Conservation (phyloP, 2,888 invertebrate species). For the Parnassius orleans region DNA sequence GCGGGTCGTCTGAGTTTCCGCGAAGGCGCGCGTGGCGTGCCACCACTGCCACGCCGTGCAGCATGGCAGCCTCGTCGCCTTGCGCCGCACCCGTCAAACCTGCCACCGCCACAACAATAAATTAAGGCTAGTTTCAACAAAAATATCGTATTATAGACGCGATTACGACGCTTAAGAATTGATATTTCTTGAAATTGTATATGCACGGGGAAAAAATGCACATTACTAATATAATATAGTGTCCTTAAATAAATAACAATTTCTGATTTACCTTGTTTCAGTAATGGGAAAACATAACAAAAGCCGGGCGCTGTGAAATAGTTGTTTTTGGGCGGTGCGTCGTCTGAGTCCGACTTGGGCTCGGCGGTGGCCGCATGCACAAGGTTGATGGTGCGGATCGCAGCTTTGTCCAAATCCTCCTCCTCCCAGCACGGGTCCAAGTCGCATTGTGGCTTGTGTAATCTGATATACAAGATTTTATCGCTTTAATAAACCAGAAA, state of each 20-base stretch:
- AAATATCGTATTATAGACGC: too few species aligned
- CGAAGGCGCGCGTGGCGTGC: slow-evolving; percentile 83
- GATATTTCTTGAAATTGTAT: too few species aligned
- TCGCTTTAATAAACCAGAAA: too few species aligned
- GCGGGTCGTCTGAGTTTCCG: slow-evolving; percentile 69
- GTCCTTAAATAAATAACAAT: too few species aligned
- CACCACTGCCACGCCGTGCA: slow-evolving; percentile 80
- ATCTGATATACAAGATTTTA: slow-evolving; percentile 45
- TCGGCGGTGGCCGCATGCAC: slow-evolving; percentile 77
- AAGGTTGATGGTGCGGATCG: slow-evolving; percentile 82
- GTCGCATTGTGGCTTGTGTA: slow-evolving; percentile 90
- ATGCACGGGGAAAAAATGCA: too few species aligned
- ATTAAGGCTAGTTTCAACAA: too few species aligned
- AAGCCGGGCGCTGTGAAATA: slow-evolving; percentile 87
- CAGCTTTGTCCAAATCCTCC: slow-evolving; percentile 83
- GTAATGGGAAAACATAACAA: slow-evolving; percentile 90
- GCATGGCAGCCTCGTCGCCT: slow-evolving; percentile 72
- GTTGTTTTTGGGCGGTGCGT: slow-evolving; percentile 34
- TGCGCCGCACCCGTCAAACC: slow-evolving; percentile 63
- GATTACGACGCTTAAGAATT: too few species aligned
- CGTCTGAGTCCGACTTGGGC: slow-evolving; percentile 28
- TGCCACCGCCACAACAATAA: slow-evolving; percentile 27
- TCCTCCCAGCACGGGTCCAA: slow-evolving; percentile 89
- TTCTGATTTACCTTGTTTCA: slow-evolving; percentile 77
- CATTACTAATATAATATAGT: too few species aligned